phyloP scores from a whole-genome alignment of 2,888 invertebrate species.

The Tachystola acroxantha region DNA sequence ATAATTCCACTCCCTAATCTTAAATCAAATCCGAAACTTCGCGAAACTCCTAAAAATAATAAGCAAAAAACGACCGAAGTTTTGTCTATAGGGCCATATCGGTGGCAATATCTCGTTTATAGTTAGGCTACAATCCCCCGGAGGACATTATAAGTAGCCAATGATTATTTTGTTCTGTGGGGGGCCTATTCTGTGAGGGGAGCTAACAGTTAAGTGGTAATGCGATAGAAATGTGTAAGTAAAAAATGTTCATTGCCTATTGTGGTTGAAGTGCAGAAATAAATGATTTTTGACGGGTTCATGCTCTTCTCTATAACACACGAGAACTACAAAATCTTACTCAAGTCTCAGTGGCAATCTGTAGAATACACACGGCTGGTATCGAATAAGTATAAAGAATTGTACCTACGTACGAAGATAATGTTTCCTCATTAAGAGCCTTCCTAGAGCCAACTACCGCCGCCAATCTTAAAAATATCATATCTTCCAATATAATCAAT shows the following conservation, averaged over 20 bases:
- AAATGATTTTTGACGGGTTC: too few relatives aligned
- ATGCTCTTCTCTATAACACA: too few relatives aligned
- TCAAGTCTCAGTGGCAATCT: too few relatives aligned
- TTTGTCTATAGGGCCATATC: constrained; percentile 34
- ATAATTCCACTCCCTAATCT: constrained; percentile 1
- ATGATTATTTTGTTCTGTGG: constrained; percentile 65
- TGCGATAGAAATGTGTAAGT: not conserved
- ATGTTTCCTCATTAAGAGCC: too few relatives aligned
- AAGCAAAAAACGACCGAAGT: constrained; percentile 52
- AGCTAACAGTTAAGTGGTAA: constrained; percentile 6
- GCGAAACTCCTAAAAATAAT: constrained; percentile 27
- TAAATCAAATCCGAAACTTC: constrained; percentile 6
- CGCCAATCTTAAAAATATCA: too few relatives aligned
- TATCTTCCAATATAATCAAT: too few relatives aligned
- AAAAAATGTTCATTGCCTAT: constrained; percentile 1
- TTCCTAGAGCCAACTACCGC: too few relatives aligned
- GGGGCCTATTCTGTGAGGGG: constrained; percentile 33
- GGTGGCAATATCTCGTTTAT: constrained; percentile 57
- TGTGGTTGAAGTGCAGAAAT: too few relatives aligned
- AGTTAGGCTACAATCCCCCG: constrained; percentile 59
- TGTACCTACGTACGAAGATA: too few relatives aligned
- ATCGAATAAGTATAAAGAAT: too few relatives aligned
- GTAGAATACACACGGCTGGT: too few relatives aligned
- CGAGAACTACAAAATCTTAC: too few relatives aligned
- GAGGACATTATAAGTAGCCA: constrained; percentile 66